Evolutionary conservation across 2,113 vertebrate species (phyloP).

Genomic region (Lonchura striata): DNA sequence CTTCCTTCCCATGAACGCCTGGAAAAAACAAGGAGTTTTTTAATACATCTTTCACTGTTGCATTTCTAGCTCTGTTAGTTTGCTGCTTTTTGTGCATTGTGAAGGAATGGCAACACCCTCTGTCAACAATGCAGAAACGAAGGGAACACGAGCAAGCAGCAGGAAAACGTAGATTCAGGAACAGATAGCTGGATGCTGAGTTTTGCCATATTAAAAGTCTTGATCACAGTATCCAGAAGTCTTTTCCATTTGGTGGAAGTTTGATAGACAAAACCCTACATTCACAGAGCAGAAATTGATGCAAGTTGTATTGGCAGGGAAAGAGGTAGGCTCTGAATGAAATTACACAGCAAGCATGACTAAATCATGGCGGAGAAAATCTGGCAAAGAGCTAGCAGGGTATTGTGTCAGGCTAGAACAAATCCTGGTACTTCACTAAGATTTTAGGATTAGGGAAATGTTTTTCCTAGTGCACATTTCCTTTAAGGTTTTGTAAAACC

Average conservation of each 20-base stretch:
- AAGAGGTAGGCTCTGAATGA: neutral
- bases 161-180: neutral
- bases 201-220: neutral
- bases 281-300: neutral
- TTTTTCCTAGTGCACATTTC: neutral
- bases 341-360: neutral
- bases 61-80: neutral
- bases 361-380: neutral
- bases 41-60: neutral
- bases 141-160: neutral
- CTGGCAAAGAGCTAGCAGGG: neutral
- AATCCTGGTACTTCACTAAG: neutral
- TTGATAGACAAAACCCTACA: neutral
- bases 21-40: neutral
- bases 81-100: neutral
- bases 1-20: neutral
- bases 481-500: neutral
- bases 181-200: neutral
- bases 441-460: neutral
- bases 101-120: fast-evolving
- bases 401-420: neutral
- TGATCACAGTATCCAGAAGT: neutral
- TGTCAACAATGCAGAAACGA: neutral
- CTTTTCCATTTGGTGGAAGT: neutral
- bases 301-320: neutral